phyloP scores from a whole-genome alignment of 2,888 invertebrate species.

The Chrysolina oricalcia region DNA sequence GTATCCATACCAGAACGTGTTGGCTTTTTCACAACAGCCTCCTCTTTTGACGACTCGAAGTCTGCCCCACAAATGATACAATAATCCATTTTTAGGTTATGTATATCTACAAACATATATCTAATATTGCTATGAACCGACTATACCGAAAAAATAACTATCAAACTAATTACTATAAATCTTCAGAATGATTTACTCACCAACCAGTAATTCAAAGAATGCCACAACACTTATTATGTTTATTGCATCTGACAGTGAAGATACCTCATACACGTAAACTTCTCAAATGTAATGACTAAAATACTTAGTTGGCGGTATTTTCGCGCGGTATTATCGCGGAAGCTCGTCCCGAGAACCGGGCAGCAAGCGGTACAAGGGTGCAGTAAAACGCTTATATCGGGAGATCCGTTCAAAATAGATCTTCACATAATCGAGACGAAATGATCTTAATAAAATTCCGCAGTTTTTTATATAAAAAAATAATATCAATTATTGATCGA shows the following conservation, averaged over 20 bases:
- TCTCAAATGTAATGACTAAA: constrained; percentile 4
- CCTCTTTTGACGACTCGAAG: constrained; percentile 19
- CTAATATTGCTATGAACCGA: constrained; percentile 1
- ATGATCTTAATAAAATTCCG: constrained; percentile 17
- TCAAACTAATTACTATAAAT: constrained; percentile 9
- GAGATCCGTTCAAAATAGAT: constrained; percentile 24
- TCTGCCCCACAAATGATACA: constrained; percentile 7
- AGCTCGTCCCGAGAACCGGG: constrained; percentile 5
- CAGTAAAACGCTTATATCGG: constrained; percentile 27
- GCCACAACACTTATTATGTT: constrained; percentile 4
- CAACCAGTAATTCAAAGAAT: constrained; percentile 7
- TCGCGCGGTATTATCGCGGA: too few relatives aligned
- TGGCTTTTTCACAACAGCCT: constrained; percentile 28
- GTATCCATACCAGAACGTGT: constrained; percentile 25
- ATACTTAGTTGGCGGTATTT: constrained; percentile 7
- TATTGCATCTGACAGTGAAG: constrained; percentile 8
- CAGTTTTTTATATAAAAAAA: constrained; percentile 24
- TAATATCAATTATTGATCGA: constrained; percentile 15
- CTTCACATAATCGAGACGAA: constrained; percentile 22
- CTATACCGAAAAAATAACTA: constrained; percentile 6
- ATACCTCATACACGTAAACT: constrained; percentile 9
- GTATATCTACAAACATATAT: not conserved
- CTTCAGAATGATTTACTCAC: constrained; percentile 4
- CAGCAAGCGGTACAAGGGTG: constrained; percentile 21
- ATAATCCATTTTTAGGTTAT: constrained; percentile 3